Conservation (phyloP, 2,797 vertebrate genomes). For the Pempheris klunzingeri region DNA sequence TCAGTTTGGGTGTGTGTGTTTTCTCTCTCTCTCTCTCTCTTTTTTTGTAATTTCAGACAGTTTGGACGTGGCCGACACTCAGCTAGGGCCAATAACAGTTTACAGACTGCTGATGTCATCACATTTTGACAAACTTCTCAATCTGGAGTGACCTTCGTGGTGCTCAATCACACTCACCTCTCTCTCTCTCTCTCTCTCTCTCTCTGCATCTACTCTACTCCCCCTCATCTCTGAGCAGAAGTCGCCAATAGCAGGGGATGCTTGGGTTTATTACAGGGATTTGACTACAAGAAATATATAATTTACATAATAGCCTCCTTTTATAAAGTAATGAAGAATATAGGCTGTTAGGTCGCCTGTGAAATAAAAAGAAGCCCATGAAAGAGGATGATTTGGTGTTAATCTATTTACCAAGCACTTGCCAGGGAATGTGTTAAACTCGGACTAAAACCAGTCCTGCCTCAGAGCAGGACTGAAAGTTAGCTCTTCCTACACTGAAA, state of each 20-base stretch:
- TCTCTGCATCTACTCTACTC: constrained; percentile 50
- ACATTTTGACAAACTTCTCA: constrained; percentile 98
- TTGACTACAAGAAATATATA: constrained; percentile 16
- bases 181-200: constrained; percentile 76
- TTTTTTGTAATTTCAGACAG: constrained; percentile 81
- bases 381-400: background rate
- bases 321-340: constrained; percentile 44
- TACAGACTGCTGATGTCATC: constrained; percentile 96
- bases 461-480: background rate
- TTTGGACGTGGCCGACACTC: constrained; percentile 56
- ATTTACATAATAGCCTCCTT: constrained; percentile 43
- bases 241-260: constrained; percentile 28
- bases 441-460: background rate
- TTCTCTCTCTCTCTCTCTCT: background rate
- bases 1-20: constrained; percentile 76
- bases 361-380: constrained; percentile 9
- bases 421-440: background rate
- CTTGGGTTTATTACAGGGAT: constrained; percentile 43
- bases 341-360: background rate
- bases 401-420: background rate
- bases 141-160: constrained; percentile 94
- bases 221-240: constrained; percentile 42
- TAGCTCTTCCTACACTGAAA: background rate
- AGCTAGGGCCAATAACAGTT: constrained; percentile 91
- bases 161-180: constrained; percentile 90